These are phyloP conservation scores for Pteronura brasiliensis DNA, from an alignment of 2,113 vertebrate species.

Conservation along the genomic window DNA sequence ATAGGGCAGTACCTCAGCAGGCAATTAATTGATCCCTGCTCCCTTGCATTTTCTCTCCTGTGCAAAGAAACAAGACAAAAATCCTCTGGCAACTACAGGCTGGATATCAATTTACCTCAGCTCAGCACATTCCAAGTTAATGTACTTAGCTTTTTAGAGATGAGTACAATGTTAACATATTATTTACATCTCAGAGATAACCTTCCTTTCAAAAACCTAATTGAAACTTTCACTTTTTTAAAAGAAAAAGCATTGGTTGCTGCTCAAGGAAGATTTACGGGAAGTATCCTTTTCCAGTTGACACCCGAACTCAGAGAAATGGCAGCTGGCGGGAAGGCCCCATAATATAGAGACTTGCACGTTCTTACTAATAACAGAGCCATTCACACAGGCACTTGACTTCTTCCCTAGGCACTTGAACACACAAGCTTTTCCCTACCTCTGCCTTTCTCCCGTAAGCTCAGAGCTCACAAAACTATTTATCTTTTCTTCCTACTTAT, in stretches of 20 bases:
- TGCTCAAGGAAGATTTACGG: background rate
- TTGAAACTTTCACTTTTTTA: background rate
- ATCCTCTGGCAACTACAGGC: background rate
- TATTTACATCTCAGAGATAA: constrained; percentile 65
- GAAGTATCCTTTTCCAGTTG: background rate
- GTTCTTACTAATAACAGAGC: background rate
- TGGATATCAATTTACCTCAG: constrained; percentile 38
- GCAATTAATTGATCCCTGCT: constrained; percentile 50
- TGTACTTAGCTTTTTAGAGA: constrained; percentile 10
- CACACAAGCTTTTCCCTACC: background rate
- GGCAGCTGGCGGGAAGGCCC: background rate
- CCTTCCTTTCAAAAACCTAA: constrained; percentile 46
- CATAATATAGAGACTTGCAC: background rate
- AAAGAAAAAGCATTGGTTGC: background rate
- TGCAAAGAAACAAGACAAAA: constrained; percentile 43
- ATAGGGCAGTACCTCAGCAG: background rate
- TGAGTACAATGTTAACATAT: constrained; percentile 28
- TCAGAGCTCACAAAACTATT: background rate
- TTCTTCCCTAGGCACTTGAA: background rate
- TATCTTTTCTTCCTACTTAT: background rate
- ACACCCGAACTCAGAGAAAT: background rate
- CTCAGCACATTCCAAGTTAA: constrained; percentile 63
- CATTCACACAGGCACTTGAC: fast-evolving
- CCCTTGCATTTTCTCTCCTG: constrained; percentile 51
- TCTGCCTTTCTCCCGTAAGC: background rate